Conservation (phyloP, 92 coral and sea anemone genomes). For the Palythoa grandiflora region DNA sequence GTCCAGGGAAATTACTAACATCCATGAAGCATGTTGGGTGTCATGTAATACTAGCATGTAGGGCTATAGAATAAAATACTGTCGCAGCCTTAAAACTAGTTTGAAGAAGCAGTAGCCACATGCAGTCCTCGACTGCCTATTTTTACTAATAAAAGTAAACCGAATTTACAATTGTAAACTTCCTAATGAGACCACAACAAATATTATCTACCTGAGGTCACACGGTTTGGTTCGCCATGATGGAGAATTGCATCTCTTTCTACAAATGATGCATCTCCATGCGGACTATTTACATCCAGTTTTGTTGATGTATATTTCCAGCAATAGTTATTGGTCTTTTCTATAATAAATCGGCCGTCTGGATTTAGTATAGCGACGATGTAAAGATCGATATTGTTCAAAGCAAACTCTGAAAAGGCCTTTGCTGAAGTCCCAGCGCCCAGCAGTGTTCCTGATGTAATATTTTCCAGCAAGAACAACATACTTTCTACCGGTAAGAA, state of each 20-base stretch:
- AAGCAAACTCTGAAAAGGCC: conserved; percentile 72
- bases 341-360: conserved; percentile 77
- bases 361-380: conserved; percentile 77
- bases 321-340: conserved; percentile 76
- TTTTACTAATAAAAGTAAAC: too few relatives aligned
- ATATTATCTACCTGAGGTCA: conserved; percentile 25
- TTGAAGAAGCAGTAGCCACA: too few relatives aligned
- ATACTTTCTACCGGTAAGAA: conserved; percentile 87
- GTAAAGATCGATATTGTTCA: conserved; percentile 74
- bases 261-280: neutral
- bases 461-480: conserved; percentile 71
- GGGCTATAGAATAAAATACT: too few relatives aligned
- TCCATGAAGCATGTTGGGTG: too few relatives aligned
- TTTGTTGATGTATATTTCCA: conserved; percentile 77
- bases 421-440: conserved; percentile 34
- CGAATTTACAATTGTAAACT: too few relatives aligned
- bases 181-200: too few relatives aligned
- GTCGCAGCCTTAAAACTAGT: too few relatives aligned
- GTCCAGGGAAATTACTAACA: too few relatives aligned
- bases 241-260: neutral
- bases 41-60: too few relatives aligned
- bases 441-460: conserved; percentile 70
- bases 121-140: too few relatives aligned
- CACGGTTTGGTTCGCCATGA: neutral
- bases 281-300: conserved; percentile 66